These are phyloP conservation scores for Thermophis baileyi DNA, from an alignment of 2,113 vertebrate genomes.

Conservation along the genomic window DNA sequence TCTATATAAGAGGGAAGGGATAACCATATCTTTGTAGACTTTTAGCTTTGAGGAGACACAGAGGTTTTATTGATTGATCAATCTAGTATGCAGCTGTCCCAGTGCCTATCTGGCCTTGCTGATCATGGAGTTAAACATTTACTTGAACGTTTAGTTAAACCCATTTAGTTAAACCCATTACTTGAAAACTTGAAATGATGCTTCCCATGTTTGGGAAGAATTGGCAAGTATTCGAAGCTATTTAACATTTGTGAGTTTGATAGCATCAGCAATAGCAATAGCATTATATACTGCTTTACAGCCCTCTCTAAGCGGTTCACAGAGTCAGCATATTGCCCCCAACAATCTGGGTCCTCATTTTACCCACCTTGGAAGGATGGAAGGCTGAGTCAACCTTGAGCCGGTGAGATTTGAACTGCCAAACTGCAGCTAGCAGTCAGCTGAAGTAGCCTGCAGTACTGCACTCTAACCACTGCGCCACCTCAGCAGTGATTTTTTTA, in stretches of 20 bases:
- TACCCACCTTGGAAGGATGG: no score
- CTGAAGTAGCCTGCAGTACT: no score
- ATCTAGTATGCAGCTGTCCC: not conserved
- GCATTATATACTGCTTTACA: no score
- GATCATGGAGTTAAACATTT: not conserved
- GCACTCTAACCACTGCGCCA: no score
- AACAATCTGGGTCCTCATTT: no score
- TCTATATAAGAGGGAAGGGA: not conserved
- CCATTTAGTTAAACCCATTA: not conserved
- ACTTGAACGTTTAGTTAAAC: no score
- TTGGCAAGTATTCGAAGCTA: not conserved
- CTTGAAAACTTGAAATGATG: not conserved
- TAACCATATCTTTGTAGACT: not conserved
- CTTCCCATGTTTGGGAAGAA: not conserved
- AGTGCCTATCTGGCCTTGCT: not conserved
- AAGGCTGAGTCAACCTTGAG: no score
- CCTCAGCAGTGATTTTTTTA: not conserved
- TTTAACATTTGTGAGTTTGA: not conserved
- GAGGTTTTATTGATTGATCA: not conserved
- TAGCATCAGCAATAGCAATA: no score
- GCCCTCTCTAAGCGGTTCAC: no score
- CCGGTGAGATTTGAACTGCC: no score
- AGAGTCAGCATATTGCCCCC: no score
- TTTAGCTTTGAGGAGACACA: not conserved
- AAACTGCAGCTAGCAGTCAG: no score